phyloP scores from a whole-genome alignment of 2,113 vertebrate genomes.

The Athene cunicularia region DNA sequence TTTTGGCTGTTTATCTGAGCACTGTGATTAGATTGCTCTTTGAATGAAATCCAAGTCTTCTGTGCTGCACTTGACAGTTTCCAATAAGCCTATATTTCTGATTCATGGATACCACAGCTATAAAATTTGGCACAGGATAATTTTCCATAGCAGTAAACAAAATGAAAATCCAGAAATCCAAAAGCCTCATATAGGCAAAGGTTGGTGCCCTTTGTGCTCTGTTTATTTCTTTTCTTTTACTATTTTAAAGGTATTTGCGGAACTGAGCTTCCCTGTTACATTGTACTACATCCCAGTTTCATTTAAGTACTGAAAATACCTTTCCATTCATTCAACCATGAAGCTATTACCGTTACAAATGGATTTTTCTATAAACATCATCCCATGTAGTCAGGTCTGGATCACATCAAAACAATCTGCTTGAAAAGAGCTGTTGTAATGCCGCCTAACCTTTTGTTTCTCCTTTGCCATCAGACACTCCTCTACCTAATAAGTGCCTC shows the following conservation, averaged over 20 bases:
- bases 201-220: background rate
- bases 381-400: background rate
- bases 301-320: background rate
- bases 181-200: background rate
- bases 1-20: slow-evolving; percentile 3
- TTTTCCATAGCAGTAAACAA: slow-evolving; percentile 32
- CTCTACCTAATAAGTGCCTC: background rate
- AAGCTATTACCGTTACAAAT: background rate
- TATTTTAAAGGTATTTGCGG: background rate
- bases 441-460: background rate
- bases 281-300: background rate
- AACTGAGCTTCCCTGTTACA: background rate
- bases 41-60: slow-evolving; percentile 35
- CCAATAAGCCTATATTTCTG: slow-evolving; percentile 12
- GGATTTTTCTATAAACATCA: background rate
- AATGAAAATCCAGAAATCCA: slow-evolving; percentile 16
- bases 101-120: background rate
- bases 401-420: background rate
- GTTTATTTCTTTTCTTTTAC: background rate
- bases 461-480: background rate
- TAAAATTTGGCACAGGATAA: slow-evolving; percentile 5
- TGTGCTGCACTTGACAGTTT: background rate
- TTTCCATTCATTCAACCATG: background rate
- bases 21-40: slow-evolving; percentile 8
- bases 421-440: background rate